Conservation (phyloP, 2,797 vertebrate genomes). For the Coreius guichenoti region DNA sequence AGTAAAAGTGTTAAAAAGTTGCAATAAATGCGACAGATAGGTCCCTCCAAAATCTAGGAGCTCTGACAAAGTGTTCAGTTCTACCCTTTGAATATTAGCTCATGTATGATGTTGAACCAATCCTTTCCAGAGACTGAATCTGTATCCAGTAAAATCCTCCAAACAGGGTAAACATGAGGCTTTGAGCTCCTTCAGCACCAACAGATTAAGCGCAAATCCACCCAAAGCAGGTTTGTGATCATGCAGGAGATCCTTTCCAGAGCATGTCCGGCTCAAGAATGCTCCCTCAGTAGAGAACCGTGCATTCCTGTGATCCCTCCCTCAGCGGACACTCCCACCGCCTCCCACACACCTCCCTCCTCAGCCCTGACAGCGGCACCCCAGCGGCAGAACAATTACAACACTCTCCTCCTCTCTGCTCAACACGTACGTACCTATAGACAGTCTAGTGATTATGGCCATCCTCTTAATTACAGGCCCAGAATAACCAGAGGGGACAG, state of each 20-base stretch:
- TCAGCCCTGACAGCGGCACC: slow-evolving; percentile 59
- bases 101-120: not conserved
- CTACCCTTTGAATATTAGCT: not conserved
- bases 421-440: slow-evolving; percentile 30
- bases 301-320: slow-evolving; percentile 40
- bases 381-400: slow-evolving; percentile 46
- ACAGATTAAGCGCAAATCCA: slow-evolving; percentile 36
- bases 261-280: slow-evolving; percentile 45
- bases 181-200: slow-evolving; percentile 7
- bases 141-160: slow-evolving; percentile 53
- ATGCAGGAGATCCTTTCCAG: slow-evolving; percentile 35
- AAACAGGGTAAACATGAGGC: not conserved
- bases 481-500: slow-evolving; percentile 47
- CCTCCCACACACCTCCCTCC: slow-evolving; percentile 44
- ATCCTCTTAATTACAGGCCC: slow-evolving; percentile 56
- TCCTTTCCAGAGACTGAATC: slow-evolving; percentile 17
- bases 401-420: slow-evolving; percentile 52
- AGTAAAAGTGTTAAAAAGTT: slow-evolving; percentile 42
- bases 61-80: slow-evolving; percentile 24
- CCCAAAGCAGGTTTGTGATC: slow-evolving; percentile 4
- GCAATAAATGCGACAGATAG: slow-evolving; percentile 9
- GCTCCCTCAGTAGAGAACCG: slow-evolving; percentile 44
- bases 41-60: slow-evolving; percentile 1
- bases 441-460: slow-evolving; percentile 37
- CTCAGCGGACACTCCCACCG: slow-evolving; percentile 36